Evolutionary conservation across 2,888 invertebrate species (phyloP).

Genomic region (Nemurella pictetii): DNA sequence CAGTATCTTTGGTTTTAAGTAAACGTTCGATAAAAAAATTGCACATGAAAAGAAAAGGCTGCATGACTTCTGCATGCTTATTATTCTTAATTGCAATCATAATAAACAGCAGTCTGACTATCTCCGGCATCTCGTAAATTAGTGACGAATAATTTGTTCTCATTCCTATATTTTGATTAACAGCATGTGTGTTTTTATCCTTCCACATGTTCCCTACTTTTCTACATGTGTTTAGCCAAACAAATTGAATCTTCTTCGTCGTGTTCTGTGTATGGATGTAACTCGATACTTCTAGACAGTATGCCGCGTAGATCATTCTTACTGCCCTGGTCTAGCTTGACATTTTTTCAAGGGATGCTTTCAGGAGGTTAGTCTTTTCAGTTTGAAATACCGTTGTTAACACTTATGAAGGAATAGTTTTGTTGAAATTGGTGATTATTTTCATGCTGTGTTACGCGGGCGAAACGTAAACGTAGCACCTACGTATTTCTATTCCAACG

Average conservation of each 20-base stretch:
- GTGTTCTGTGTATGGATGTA: background rate
- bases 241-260: background rate
- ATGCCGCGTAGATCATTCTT: background rate
- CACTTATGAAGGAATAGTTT: background rate
- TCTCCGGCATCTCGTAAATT: too few relatives aligned
- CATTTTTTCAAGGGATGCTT: background rate
- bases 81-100: too few relatives aligned
- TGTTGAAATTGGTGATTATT: too few relatives aligned
- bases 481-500: constrained; percentile 1
- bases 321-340: background rate
- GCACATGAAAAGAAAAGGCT: too few relatives aligned
- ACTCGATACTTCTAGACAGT: background rate
- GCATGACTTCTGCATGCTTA: too few relatives aligned
- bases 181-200: background rate
- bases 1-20: too few relatives aligned
- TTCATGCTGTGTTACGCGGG: too few relatives aligned
- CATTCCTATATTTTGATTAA: background rate
- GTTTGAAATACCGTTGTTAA: background rate
- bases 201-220: background rate
- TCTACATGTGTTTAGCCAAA: background rate
- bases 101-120: too few relatives aligned
- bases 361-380: background rate
- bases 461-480: background rate
- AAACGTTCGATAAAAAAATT: too few relatives aligned
- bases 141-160: background rate